Conservation (phyloP, 1,140 invertebrate species). For the Pogonognathellus flavescens region DNA sequence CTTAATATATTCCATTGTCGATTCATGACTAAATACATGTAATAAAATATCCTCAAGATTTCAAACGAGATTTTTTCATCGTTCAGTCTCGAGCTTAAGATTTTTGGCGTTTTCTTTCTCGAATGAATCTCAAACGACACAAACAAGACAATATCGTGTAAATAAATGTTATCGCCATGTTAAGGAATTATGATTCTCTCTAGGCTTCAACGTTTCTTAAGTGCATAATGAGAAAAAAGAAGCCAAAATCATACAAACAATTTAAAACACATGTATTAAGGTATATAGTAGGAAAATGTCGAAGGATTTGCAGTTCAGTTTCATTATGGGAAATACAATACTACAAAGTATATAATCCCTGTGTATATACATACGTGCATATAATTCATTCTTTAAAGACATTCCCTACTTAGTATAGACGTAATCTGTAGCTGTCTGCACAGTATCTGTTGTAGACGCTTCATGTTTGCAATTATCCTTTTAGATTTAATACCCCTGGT, state of each 20-base stretch:
- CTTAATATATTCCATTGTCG: constrained; percentile 18
- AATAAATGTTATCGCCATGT: constrained; percentile 17
- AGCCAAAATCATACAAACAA: constrained; percentile 7
- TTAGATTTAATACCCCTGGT: too few relatives aligned
- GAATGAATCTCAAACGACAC: background rate
- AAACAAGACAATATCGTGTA: constrained; percentile 13
- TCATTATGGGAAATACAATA: too few relatives aligned
- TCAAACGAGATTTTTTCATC: background rate
- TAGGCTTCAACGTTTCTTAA: background rate
- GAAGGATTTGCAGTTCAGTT: too few relatives aligned
- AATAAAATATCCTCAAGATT: background rate
- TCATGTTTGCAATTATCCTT: too few relatives aligned
- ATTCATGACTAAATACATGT: constrained; percentile 25
- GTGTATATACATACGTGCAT: too few relatives aligned
- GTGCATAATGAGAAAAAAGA: background rate
- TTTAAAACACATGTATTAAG: background rate
- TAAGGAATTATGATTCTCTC: background rate
- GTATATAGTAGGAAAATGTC: too few relatives aligned
- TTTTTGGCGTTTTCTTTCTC: background rate
- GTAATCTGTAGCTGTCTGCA: too few relatives aligned
- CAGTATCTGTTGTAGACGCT: too few relatives aligned
- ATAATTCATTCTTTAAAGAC: too few relatives aligned
- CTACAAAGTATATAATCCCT: too few relatives aligned
- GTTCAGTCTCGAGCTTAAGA: too few relatives aligned
- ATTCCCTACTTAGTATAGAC: too few relatives aligned